Evolutionary conservation across 2,888 invertebrate genomes (phyloP).

Genomic region (Cephus pygmeus): DNA sequence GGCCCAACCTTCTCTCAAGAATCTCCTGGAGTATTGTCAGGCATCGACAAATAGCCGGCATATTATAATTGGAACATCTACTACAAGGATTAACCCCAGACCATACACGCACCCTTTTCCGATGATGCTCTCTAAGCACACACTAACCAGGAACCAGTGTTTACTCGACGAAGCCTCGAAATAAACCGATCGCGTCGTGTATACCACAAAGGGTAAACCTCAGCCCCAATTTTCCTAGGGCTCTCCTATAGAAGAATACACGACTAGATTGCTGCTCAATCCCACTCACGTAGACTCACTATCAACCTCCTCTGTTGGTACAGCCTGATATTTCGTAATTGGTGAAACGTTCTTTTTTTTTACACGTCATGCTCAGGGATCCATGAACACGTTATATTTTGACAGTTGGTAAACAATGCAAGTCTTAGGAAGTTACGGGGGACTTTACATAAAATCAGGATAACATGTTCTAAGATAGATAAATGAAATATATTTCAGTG

Average conservation of each 20-base stretch:
- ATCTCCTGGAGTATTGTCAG: constrained; percentile 4
- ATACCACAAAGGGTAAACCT: background rate
- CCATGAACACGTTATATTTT: too few relatives aligned
- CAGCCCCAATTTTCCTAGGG: background rate
- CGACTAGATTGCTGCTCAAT: background rate
- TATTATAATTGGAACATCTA: constrained; percentile 8
- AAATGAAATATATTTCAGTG: too few relatives aligned
- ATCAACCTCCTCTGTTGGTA: background rate
- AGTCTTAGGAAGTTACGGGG: too few relatives aligned
- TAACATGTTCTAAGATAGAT: too few relatives aligned
- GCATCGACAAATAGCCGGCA: constrained; percentile 3
- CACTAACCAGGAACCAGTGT: background rate
- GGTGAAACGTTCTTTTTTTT: too few relatives aligned
- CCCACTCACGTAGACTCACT: background rate
- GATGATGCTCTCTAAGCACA: constrained; percentile 1
- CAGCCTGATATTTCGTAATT: background rate
- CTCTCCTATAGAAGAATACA: background rate
- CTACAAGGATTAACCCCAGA: background rate
- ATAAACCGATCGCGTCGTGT: constrained; percentile 37
- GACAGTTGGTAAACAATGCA: too few relatives aligned
- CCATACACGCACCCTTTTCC: background rate
- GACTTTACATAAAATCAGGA: too few relatives aligned
- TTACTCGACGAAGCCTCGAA: constrained; percentile 33
- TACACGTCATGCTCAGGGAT: too few relatives aligned
- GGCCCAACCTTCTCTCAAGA: background rate